Conservation (phyloP, 2,888 invertebrate genomes). For the Tholera decimalis region DNA sequence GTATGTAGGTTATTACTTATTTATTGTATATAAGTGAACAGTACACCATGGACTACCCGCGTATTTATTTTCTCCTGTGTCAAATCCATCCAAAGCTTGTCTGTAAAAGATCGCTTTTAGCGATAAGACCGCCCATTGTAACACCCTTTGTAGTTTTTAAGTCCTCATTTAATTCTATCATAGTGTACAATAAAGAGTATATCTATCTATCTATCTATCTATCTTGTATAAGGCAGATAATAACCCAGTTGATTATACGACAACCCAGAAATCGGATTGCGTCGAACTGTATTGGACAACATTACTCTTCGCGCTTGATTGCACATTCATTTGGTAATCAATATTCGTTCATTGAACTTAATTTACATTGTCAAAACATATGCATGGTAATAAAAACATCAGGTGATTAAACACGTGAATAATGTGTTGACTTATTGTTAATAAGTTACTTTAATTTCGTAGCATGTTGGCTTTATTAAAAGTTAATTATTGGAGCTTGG, state of each 20-base stretch:
- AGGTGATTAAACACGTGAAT: conserved; percentile 45
- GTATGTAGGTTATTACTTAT: too few relatives aligned
- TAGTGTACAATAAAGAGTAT: too few relatives aligned
- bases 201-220: too few relatives aligned
- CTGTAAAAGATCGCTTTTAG: too few relatives aligned
- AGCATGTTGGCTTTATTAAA: conserved; percentile 30
- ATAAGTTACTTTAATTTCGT: conserved; percentile 52
- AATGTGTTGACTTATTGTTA: conserved; percentile 55
- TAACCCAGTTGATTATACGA: neutral
- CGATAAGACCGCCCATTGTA: too few relatives aligned
- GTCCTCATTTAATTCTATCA: too few relatives aligned
- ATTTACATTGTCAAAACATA: conserved; percentile 70
- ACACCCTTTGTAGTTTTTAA: too few relatives aligned
- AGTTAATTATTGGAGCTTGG: conserved; percentile 32
- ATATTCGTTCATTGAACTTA: conserved; percentile 74
- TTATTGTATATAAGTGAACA: too few relatives aligned
- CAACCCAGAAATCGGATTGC: conserved; percentile 62
- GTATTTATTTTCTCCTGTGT: too few relatives aligned
- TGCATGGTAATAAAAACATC: conserved; percentile 54
- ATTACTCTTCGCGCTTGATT: conserved; percentile 77
- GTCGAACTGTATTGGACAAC: conserved; percentile 69
- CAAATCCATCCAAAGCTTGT: too few relatives aligned
- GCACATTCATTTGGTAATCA: conserved; percentile 79
- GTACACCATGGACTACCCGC: too few relatives aligned
- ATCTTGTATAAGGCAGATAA: too few relatives aligned